Base-by-base conservation (phyloP, 2,113 vertebrate species). In the Aramus guarauna region DNA sequence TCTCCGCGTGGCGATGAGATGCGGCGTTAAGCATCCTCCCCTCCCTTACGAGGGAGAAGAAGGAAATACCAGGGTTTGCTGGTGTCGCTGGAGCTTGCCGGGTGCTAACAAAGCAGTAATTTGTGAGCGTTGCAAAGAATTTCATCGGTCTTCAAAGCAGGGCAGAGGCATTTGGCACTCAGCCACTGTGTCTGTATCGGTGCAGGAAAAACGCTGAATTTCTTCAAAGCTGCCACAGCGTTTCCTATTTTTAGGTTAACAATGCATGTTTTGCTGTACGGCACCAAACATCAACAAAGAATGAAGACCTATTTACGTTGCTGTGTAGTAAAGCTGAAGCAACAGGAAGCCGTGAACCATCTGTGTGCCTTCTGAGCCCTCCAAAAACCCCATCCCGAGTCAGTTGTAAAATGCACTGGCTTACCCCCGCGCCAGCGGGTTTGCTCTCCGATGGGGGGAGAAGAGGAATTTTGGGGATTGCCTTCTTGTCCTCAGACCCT, bases 191-290 rank as follows among this genome's bases (percentile, higher is more conserved):
- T 80, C 92, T 58, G 13, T 79, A 41, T 73, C 93, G 39, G 67
- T 19, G 76, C 91, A 95, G 96, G 96, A 79, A 96, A 89, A 90
- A 85, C 2, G 1, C 67, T 88, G 85, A 59, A 30, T 39, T 75
- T 85, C 66, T 68, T 92, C 79, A 92, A 75, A 89, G 91, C 74
- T 95, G 88, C 91, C 52, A 74, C 66, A 21, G 60, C 4, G 2
- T 76, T 93, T 94, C 88, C 79, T 97, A 95, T 96, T 97, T 95
- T 92, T 91, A 80, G 88, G 56, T 47, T 91, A 95, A 96, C 91
- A 96, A 89, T 94, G 59, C 41, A 3, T 89, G 50, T 92, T 92
- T 92, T 94, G 92, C 94, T 88, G 83, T 85, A 4, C 6, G 10
- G 90, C 92, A 84, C 88, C 88, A 75, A 89, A 78, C 19, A 13